A percentile compares a stretch with the other conserved stretches of the same genome.
Conservation (phyloP, 2,113 vertebrate species). For the Lethenteron camtschaticum region DNA sequence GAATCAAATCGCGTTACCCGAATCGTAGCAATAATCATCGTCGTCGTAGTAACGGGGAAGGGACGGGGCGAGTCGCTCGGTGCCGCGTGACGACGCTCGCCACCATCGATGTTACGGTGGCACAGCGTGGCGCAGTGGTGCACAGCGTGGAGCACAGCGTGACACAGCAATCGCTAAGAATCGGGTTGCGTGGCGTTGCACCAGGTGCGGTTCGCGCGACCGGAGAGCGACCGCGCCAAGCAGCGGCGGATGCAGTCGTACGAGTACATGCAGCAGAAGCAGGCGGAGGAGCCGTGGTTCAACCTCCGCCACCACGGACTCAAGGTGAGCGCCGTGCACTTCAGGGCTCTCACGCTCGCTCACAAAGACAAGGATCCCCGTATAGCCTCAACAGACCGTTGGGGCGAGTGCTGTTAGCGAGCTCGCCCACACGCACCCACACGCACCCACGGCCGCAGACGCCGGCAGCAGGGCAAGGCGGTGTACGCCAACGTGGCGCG, state of each 20-base stretch:
- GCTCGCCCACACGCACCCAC: background rate
- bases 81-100: no score
- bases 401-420: background rate
- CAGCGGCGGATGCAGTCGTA: constrained; percentile 78
- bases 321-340: constrained; percentile 24
- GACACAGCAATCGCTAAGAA: no score
- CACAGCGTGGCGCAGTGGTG: no score
- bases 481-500: no score
- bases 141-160: no score
- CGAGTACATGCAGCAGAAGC: constrained; percentile 88
- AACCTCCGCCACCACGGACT: constrained; percentile 55
- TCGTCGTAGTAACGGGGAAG: no score
- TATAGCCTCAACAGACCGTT: background rate
- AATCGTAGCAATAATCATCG: no score
- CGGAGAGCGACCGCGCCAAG: constrained; percentile 72
- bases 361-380: background rate
- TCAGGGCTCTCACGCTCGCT: background rate
- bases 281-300: constrained; percentile 81
- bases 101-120: no score
- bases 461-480: no score
- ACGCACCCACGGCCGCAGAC: no score
- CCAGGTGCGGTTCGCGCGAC: constrained; percentile 76
- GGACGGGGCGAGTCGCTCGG: no score
- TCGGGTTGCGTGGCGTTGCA: background rate
- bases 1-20: no score